Evolutionary conservation across 2,888 invertebrate genomes (phyloP), one percentile per base, ranked within the genome.

Genomic region (Trissolcus brochymenae): DNA sequence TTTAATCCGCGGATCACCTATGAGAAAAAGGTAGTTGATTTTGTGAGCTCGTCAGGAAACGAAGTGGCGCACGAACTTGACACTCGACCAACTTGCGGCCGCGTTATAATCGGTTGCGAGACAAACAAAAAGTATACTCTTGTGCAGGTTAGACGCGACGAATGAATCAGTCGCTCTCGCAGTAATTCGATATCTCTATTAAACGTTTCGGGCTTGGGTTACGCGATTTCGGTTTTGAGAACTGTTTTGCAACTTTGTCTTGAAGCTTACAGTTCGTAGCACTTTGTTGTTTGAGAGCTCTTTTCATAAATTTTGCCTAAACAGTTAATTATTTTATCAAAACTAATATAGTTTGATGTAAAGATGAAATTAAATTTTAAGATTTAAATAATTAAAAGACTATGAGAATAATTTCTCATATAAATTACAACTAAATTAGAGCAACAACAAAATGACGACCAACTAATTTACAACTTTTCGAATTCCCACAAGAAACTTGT

Each of bases 141-240:
- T 61, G 49, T 68, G 67, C 67, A 75, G 54, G 54, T 51, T 61
- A 49, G 11, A 19, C 64, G 67, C 81, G 60, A 84, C 83, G 83
- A 81, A 87, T 86, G 82, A 86, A 83, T 79, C 70, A 50, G 57
- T 78, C 78, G 78, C 80, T 49, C 55, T 59, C 59, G n/a, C n/a
- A 4, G 86, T 84, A 86, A 87, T 83, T 85, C 81, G 83, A 87
- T 86, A 85, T 84, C 84, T 83, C 82, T 79, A 83, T 84, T 84
- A 83, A 84, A 81, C 80, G 55, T 78, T 81, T 64, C 79, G 81
- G 11, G 83, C 81, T 86, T 82, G 80, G 82, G 79, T 86, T 86
- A 85, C 86, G 62, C 74, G 60, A 72, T 80, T 79, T 72, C 78
- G 82, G 83, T 84, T 81, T 78, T 68, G 64, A 79, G 79, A 84